These are phyloP conservation scores for Menidia menidia DNA, from an alignment of 2,797 vertebrate species.

Conservation along the genomic window DNA sequence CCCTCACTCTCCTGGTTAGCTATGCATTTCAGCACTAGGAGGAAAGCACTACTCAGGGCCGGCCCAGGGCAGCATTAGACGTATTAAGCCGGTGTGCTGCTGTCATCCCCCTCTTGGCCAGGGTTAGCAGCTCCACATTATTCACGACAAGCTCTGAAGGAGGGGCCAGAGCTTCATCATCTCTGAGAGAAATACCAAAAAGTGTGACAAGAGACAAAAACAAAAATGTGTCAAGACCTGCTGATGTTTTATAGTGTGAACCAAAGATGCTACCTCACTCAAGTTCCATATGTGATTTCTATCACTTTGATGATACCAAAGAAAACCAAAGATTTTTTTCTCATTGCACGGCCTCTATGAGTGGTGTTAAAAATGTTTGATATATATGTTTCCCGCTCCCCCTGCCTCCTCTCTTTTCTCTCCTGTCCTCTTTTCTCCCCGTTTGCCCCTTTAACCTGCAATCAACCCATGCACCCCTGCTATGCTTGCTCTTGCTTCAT, in stretches of 20 bases:
- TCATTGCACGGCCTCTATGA: slow-evolving; percentile 92
- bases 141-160: slow-evolving; percentile 86
- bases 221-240: slow-evolving; percentile 89
- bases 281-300: slow-evolving; percentile 99
- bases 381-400: slow-evolving; percentile 71
- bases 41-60: slow-evolving; percentile 92
- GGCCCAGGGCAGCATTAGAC: slow-evolving; percentile 70
- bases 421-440: neutral
- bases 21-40: slow-evolving; percentile 96
- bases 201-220: slow-evolving; percentile 63
- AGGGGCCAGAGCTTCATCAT: slow-evolving; percentile 85
- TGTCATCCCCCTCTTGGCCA: slow-evolving; percentile 84
- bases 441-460: slow-evolving; percentile 52
- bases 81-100: slow-evolving; percentile 77
- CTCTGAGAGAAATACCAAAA: slow-evolving; percentile 74
- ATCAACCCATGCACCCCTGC: slow-evolving; percentile 59
- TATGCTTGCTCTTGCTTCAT: slow-evolving; percentile 72
- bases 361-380: slow-evolving; percentile 86
- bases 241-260: slow-evolving; percentile 99
- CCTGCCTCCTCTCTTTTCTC: slow-evolving; percentile 6
- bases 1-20: slow-evolving; percentile 69
- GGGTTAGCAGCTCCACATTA: slow-evolving; percentile 79
- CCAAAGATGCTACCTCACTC: slow-evolving; percentile 99
- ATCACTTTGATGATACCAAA: slow-evolving; percentile 99
- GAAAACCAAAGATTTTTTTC: slow-evolving; percentile 97